Percentiles rank a stretch among this genome's conserved stretches.
Evolutionary conservation across 2,113 vertebrate species (phyloP).

Genomic region (Parus major): DNA sequence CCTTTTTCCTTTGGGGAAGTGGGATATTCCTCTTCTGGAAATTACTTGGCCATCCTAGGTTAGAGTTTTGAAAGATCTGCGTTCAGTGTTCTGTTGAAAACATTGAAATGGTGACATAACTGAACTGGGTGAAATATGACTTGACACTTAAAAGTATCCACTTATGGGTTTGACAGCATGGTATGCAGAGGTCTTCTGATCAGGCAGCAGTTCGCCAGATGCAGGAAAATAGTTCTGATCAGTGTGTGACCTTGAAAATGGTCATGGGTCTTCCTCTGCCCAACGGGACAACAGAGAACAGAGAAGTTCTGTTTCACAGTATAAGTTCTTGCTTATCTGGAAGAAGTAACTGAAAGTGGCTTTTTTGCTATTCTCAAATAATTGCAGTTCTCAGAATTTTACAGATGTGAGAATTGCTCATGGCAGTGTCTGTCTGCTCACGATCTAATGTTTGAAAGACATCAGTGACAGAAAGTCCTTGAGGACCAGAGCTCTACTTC

Average conservation of each 20-base stretch:
- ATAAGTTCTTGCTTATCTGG: background rate
- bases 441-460: background rate
- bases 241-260: conserved; percentile 34
- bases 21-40: background rate
- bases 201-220: background rate
- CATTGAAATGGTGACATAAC: background rate
- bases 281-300: background rate
- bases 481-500: background rate
- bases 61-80: background rate
- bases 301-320: conserved; percentile 36
- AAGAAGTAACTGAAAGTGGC: conserved; percentile 7
- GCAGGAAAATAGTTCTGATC: conserved; percentile 21
- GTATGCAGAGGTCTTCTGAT: conserved; percentile 48
- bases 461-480: background rate
- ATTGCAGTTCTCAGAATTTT: background rate
- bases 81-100: background rate
- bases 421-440: background rate
- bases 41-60: background rate
- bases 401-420: background rate
- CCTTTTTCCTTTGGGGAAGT: background rate
- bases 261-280: background rate
- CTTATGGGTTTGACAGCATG: background rate
- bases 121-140: background rate
- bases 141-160: background rate
- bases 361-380: background rate